These are phyloP conservation scores for Tympanuchus pallidicinctus DNA, from an alignment of 2,113 vertebrate genomes.

Conservation along the genomic window DNA sequence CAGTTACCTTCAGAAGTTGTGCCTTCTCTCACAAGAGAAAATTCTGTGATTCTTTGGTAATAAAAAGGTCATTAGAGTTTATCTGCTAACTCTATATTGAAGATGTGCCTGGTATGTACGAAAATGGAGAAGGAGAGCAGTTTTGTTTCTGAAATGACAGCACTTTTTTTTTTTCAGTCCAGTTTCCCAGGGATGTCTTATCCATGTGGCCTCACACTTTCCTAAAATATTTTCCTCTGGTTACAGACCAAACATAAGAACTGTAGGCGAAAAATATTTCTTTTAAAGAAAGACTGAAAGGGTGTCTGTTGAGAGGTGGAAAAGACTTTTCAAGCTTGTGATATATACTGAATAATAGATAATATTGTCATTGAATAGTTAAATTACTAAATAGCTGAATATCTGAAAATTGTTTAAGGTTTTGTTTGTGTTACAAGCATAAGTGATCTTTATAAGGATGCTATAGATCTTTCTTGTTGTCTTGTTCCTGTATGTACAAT, in stretches of 20 bases:
- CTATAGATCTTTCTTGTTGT: neutral
- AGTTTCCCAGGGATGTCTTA: conserved; percentile 64
- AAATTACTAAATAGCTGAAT: too few relatives aligned
- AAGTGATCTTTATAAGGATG: neutral
- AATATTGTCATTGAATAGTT: neutral
- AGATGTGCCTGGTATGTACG: neutral
- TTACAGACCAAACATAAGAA: conserved; percentile 36
- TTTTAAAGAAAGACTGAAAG: neutral
- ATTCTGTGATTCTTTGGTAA: neutral
- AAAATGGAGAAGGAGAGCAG: neutral
- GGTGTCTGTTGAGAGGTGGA: neutral
- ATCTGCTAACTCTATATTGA: neutral
- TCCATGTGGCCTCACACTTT: conserved; percentile 60
- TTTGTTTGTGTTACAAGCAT: neutral
- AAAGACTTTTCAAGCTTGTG: neutral
- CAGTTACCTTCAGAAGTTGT: neutral
- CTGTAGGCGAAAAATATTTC: conserved; percentile 5
- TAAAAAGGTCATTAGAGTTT: neutral
- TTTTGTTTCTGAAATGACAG: conserved; percentile 40
- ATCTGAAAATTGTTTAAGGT: neutral
- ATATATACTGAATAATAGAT: neutral
- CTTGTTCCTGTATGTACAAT: neutral
- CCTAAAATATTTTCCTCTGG: conserved; percentile 68
- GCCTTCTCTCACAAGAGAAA: neutral
- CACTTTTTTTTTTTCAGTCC: neutral